Evolutionary conservation across 2,888 invertebrate genomes (phyloP), one percentile per base, ranked within the genome.

Genomic region (Phengaris alcon): DNA sequence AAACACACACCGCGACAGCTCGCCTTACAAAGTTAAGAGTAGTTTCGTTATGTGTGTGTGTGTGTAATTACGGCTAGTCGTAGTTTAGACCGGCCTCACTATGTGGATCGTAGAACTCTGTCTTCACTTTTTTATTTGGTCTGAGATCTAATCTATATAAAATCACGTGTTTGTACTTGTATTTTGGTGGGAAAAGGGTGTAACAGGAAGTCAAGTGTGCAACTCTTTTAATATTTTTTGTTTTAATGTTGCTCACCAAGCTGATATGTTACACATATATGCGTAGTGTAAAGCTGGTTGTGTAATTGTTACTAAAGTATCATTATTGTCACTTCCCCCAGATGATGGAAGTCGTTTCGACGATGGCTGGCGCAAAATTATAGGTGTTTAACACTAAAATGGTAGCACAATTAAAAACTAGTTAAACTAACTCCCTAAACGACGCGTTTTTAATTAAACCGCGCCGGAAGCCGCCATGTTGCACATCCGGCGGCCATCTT

Each of bases 361-460:
- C 35, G 35, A 35, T 2, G 35, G 35, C 35, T 35, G 35, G 3
- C 12, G 52, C 72, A 8, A 54, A 72, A 72, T 72, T 72, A 52
- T 72, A 72, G 72, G 35, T 52, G 13, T 48, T 70, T 79, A 78
- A 75, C 78, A 75, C 77, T 79, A 80, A 64, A 64, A 80, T 79
- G 77, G 78, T 77, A 78, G 80, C 79, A 81, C 82, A 82, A 83
- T 83, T 83, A 81, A 82, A 80, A 81, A 80, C 80, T 81, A 81
- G 81, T 80, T 80, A 81, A 80, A 80, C 80, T 80, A 78, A 87
- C 87, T 86, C 84, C 81, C 83, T 80, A 80, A 84, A 85, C 79
- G 89, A 90, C 85, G 88, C 87, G 87, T 91, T 92, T 92, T 93
- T 93, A 91, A 92, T 93, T 92, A 92, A 91, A 91, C 88, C 85